Base-by-base conservation (phyloP, 2,888 invertebrate species). In the Drepana falcataria region DNA sequence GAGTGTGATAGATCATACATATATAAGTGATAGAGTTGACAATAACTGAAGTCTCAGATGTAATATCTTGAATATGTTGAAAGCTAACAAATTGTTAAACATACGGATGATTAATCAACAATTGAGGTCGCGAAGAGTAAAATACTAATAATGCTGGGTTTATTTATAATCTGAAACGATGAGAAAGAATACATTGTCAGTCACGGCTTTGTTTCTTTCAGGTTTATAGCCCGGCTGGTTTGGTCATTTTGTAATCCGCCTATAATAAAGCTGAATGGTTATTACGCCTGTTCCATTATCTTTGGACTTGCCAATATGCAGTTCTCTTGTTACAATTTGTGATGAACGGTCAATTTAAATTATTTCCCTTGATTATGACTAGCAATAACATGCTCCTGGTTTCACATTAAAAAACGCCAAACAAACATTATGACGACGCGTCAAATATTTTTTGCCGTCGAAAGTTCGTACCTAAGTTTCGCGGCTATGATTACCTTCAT, bases 201-300 rank as follows among this genome's bases (percentile, higher is more conserved):
- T 63, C 65, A 65, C 64, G 65, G 60, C 64, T 74, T 70, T 71
- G 69, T 69, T 75, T 77, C 70, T 75, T 80, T 73, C 63, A 66
- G 65, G 70, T 87, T 88, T 87, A 86, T 76, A 73, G 73, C 77
- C 66, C 61, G 63, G 73, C 76, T 73, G 70, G 74, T 80, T 81
- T 80, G 76, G 77, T 81, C 77, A 81, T 87, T 85, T 85, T 82
- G 83, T 75, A 87, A 85, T 85, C 77, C 77, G 75, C 68, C 70
- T 61, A 77, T 77, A 84, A 85, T 87, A 87, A 86, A 88, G 83
- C 70, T 76, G 72, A 71, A 79, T 74, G 75, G 75, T 83, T 83
- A 84, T 81, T 81, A 79, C 72, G 71, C 73, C 69, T 71, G 75
- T 75, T 69, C 69, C 76, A 79, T 80, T 83, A 83, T 77, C 70